Evolutionary conservation across 2,888 invertebrate species (phyloP).

Genomic region (Protophormia terraenovae): DNA sequence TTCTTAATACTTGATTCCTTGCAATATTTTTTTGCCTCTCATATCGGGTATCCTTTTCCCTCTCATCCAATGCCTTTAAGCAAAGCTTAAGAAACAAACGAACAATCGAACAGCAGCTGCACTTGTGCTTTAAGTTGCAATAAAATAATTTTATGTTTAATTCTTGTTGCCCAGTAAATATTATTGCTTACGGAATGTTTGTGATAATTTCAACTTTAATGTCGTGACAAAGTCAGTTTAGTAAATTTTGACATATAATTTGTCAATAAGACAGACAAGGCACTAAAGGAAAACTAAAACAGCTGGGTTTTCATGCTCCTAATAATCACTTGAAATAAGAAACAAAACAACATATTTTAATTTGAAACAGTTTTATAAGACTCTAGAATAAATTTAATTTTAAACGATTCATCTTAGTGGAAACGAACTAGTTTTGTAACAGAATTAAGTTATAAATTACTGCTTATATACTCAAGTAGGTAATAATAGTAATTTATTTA

Average conservation of each 20-base stretch:
- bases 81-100: background rate
- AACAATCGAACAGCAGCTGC: conserved; percentile 53
- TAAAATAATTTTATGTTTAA: conserved; percentile 31
- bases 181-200: conserved; percentile 27
- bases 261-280: conserved; percentile 62
- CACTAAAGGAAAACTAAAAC: conserved; percentile 9
- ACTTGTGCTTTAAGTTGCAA: conserved; percentile 16
- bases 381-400: background rate
- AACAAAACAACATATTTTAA: too few relatives aligned
- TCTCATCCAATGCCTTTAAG: too few relatives aligned
- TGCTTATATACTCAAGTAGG: too few relatives aligned
- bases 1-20: too few relatives aligned
- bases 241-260: conserved; percentile 69
- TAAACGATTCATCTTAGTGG: background rate
- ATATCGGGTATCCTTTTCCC: too few relatives aligned
- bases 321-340: background rate
- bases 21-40: background rate
- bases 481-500: background rate
- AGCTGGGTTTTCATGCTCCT: conserved; percentile 45
- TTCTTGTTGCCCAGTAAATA: conserved; percentile 39
- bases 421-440: background rate
- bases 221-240: conserved; percentile 70
- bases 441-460: conserved; percentile 20
- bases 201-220: conserved; percentile 57
- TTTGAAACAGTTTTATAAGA: background rate